Base-by-base conservation (phyloP, 2,797 vertebrate species). In the Molossus alvarezi region DNA sequence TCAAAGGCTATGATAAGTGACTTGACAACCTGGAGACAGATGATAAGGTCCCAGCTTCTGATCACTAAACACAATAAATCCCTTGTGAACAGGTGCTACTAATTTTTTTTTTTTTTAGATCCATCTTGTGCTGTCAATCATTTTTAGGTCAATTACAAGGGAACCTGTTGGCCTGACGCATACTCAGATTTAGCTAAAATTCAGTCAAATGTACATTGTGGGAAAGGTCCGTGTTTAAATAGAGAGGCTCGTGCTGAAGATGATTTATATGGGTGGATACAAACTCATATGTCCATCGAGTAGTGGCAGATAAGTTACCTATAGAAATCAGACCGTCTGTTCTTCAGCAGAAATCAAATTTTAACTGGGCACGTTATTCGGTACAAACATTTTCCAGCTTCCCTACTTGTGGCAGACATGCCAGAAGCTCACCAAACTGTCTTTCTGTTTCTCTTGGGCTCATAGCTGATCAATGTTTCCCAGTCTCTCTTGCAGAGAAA, bases 11-110 rank as follows among this genome's bases (percentile, higher is more conserved):
- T 91, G 97, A 97, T 97, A 97, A 98, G 96, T 95, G 92, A 90
- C 95, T 97, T 98, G 97, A 98, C 96, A 98, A 96, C 85, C 95
- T 95, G 94, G 96, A 97, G 97, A 97, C 87, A 86, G 97, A 93
- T 93, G 98, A 97, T 97, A 97, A 97, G 62, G 95, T 95, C 92
- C 97, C 88, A 95, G 96, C 92, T 96, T 97, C 91, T 98, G 94
- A 95, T 97, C 96, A 94, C 91, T 87, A 84, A 96, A 94, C 95
- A 97, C 80, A 97, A 90, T 84, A 87, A 89, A 82, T 92, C 80
- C 72, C 91, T 89, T 95, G 76, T 77, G 85, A 98, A 96, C 93
- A 97, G 93, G 96, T 96, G 94, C 64, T 92, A 89, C 86, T 92
- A 91, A 95, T 95, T 95, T 93, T 91, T 97, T 91, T 53, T 85